Evolutionary conservation across 2,113 vertebrate species (phyloP).

Genomic region (Psophia crepitans): DNA sequence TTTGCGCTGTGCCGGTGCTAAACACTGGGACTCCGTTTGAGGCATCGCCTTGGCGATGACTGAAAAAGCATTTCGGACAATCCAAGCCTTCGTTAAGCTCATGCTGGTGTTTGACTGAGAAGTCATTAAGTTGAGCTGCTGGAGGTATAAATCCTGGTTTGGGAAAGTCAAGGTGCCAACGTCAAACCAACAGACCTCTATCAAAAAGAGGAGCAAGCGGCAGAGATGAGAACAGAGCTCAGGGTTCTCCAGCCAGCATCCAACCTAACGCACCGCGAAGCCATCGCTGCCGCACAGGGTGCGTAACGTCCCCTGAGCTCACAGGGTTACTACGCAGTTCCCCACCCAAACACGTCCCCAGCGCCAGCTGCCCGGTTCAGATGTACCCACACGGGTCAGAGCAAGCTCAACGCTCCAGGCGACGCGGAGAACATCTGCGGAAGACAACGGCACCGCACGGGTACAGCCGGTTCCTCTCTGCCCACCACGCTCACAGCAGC

Average conservation of each 20-base stretch:
- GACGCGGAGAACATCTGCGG: accelerated
- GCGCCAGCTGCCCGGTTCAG: accelerated
- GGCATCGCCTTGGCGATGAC: background rate
- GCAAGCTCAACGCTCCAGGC: accelerated
- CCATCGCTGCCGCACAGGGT: background rate
- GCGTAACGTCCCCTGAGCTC: background rate
- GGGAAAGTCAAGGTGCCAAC: background rate
- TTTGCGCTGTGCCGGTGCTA: accelerated
- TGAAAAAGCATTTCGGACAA: background rate
- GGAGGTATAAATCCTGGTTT: background rate
- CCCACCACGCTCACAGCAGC: accelerated
- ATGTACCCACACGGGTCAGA: accelerated
- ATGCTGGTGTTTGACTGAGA: accelerated
- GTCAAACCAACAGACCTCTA: background rate
- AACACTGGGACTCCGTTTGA: background rate
- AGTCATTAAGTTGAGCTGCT: background rate
- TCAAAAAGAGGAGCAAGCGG: background rate
- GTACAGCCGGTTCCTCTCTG: accelerated
- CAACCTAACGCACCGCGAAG: background rate
- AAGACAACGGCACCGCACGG: background rate
- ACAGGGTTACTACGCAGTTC: background rate
- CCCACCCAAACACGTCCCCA: background rate
- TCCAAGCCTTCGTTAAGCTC: background rate
- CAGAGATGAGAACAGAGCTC: background rate
- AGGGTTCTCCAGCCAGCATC: background rate